Evolutionary conservation across 2,888 invertebrate species (phyloP), one percentile per base, ranked within the genome.

Genomic region (Drosophila niveifrons): DNA sequence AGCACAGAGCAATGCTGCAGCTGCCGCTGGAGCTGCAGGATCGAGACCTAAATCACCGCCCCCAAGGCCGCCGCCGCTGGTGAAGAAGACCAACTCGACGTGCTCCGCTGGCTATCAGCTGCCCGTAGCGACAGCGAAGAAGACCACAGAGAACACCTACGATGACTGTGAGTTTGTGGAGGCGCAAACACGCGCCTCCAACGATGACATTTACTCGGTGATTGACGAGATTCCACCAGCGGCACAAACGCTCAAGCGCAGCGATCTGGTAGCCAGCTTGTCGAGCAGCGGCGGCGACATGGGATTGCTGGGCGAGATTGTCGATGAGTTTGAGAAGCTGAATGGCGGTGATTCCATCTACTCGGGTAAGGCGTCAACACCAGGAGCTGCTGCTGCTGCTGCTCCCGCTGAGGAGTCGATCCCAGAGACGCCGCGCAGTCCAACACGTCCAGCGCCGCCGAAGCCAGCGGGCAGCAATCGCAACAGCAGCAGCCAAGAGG

Each of bases 281-380:
- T 62, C 74, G 70, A 88, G 78, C 58, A 76, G 64, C 41, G 64
- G 77, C 36, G 72, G 93, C 10, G 95, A 95, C 72, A 94, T 96
- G 93, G 97, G 97, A 0, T 92, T 97, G 17, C 92, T 97, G 0
- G 96, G 96, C 7, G 97, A 97, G 92, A 97, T 97, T 66, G 97
- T 97, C 0, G 95, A 95, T 46, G 97, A 97, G 92, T 97, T 97
- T 85, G 96, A 97, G 83, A 96, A 96, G 82, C 93, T 97, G 34
- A 97, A 97, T 90, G 95, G 96, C 36, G 97, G 96, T 39, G 97
- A 97, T 82, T 97, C 97, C 0, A 97, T 97, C 78, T 97, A 97
- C 90, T 96, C 97, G 0, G 95, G 96, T 36, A 88, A 88, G 39
- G 58, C 67, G 8, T 50, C 94, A 62, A 95, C 95, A 82, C 94